Conservation (phyloP, 2,113 vertebrate genomes). For the Psophia crepitans region DNA sequence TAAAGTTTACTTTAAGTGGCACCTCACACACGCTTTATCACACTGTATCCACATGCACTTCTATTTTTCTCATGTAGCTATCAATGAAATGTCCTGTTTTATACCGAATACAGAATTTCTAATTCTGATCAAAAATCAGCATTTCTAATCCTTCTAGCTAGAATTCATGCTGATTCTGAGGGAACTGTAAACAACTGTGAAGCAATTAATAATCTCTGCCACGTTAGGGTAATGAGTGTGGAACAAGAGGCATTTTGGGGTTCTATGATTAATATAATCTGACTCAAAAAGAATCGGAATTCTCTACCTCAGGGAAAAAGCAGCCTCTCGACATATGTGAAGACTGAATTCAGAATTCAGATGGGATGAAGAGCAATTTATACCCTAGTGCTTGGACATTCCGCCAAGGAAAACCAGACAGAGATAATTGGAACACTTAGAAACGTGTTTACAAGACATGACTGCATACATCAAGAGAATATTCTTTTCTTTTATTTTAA, state of each 20-base stretch:
- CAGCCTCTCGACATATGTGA: conserved; percentile 10
- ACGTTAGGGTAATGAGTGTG: background rate
- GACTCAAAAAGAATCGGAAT: background rate
- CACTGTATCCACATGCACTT: background rate
- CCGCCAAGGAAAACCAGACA: background rate
- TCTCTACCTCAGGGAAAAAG: background rate
- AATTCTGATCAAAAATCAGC: background rate
- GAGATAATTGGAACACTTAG: background rate
- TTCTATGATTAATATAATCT: background rate
- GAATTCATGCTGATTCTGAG: background rate
- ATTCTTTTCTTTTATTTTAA: conserved; percentile 11
- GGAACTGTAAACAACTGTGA: background rate
- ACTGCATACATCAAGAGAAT: background rate
- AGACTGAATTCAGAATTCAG: background rate
- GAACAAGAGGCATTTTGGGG: background rate
- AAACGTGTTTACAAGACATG: conserved; percentile 22
- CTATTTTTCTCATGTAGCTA: background rate
- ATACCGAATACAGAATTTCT: background rate
- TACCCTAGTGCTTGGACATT: background rate
- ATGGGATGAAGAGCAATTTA: background rate
- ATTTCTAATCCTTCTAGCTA: background rate
- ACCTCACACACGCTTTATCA: background rate
- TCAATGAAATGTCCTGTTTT: background rate
- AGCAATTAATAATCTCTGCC: background rate
- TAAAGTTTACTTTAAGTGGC: background rate